A percentile compares a stretch with the other conserved stretches of the same genome.
Conservation (phyloP, 1,140 invertebrate species). For the Rhopalosiphum padi region DNA sequence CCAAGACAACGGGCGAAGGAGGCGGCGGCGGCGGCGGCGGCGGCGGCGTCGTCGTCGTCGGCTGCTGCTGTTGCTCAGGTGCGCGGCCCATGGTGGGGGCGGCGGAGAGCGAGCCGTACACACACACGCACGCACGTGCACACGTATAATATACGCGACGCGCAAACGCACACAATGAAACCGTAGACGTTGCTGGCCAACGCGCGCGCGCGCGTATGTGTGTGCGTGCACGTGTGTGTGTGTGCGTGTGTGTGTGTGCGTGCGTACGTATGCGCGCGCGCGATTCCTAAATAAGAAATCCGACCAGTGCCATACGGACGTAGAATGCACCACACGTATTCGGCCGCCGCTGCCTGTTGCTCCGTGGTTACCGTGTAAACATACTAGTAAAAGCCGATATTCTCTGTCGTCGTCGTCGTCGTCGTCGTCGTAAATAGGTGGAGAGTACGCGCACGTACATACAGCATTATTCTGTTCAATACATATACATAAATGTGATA, state of each 20-base stretch:
- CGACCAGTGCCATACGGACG: conserved; percentile 57
- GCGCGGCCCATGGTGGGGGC: conserved; percentile 27
- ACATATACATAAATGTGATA: not conserved
- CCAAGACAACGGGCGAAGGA: conserved; percentile 40
- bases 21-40: not conserved
- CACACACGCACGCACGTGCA: not conserved
- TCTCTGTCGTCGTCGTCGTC: not conserved
- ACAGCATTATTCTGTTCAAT: not conserved
- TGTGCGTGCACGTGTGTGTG: not conserved
- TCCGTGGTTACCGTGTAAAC: conserved; percentile 47
- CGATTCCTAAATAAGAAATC: conserved; percentile 57
- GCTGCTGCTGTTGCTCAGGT: not conserved
- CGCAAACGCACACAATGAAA: conserved; percentile 20
- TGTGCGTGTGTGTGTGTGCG: not conserved
- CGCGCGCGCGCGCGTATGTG: not conserved
- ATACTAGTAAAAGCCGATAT: conserved; percentile 15
- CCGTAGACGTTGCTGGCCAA: conserved; percentile 10
- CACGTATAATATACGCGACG: not conserved
- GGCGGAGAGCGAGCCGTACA: not conserved
- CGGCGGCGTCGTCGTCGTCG: not conserved
- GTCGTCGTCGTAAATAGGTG: not conserved
- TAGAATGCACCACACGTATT: conserved; percentile 56
- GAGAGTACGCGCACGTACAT: not conserved
- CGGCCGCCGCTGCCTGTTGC: conserved; percentile 33
- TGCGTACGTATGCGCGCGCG: conserved; percentile 5